Percentiles rank a stretch among this genome's conserved stretches.
These are phyloP conservation scores for Ephialtes manifestator DNA, from an alignment of 2,888 invertebrate genomes.

Conservation along the genomic window DNA sequence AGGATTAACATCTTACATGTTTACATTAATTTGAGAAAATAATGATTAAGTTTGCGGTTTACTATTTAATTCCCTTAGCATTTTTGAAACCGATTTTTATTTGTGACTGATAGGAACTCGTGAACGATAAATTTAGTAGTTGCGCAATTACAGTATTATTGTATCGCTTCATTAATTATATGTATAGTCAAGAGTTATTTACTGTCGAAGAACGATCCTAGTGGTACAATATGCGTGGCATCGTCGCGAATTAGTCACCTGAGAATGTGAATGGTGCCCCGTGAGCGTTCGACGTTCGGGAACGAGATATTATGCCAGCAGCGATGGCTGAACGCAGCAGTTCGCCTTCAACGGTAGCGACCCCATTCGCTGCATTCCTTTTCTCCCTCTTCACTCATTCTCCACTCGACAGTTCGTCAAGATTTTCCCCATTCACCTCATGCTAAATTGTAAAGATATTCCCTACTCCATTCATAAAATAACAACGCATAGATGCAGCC, in stretches of 20 bases:
- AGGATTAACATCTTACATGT: too few relatives aligned
- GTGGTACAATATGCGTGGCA: constrained; percentile 51
- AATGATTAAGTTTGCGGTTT: too few relatives aligned
- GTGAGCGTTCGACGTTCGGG: constrained; percentile 67
- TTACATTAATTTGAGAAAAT: too few relatives aligned
- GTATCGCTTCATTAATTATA: not conserved
- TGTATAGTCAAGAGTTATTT: constrained; percentile 8
- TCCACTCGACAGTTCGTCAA: constrained; percentile 29
- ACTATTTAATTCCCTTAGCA: too few relatives aligned
- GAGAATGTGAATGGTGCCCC: constrained; percentile 81
- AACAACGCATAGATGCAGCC: not conserved
- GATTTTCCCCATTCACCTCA: constrained; percentile 14
- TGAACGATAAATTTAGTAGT: not conserved
- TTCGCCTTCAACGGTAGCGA: constrained; percentile 85
- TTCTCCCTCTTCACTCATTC: constrained; percentile 59
- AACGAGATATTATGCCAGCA: constrained; percentile 60
- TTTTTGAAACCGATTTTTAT: too few relatives aligned
- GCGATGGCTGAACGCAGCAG: constrained; percentile 76
- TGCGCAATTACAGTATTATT: not conserved
- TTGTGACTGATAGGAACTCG: too few relatives aligned
- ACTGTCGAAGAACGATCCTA: constrained; percentile 23
- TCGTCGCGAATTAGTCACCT: constrained; percentile 79
- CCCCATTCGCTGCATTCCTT: constrained; percentile 84
- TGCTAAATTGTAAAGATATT: not conserved
- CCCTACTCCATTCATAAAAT: constrained; percentile 7